Base-by-base conservation (phyloP, 2,113 vertebrate species). In the Alethe castanea region DNA sequence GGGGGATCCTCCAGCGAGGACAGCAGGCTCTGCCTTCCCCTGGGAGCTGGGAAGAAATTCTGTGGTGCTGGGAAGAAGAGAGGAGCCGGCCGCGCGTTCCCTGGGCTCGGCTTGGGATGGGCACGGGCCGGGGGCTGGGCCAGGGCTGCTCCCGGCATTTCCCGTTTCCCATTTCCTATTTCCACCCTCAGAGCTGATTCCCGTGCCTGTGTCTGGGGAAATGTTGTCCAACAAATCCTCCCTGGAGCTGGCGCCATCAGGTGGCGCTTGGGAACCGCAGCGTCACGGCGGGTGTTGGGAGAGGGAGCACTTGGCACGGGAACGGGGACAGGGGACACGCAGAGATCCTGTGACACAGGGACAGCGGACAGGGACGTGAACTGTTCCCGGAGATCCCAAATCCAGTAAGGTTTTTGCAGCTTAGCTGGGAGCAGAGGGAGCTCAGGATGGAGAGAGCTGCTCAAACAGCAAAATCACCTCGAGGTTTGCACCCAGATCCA, bases 221-320 rank as follows among this genome's bases (percentile, higher is more conserved):
- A 56, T 11, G 16, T 4, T 31, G 73, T 12, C 72, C 35, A 1
- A 28, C 45, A 19, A 69, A 59, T 4, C 73, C 40, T 48, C 19
- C 18, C 61, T 4, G 70, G 65, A 19, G 52, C 12, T 3, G 81
- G 5, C 35, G 94, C 94, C 89, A 0, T 92, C 66, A 92, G 93
- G 93, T 92, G 94, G 96, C 91, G 91, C 95, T 81, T 95, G 89
- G 89, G 84, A 81, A 94, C 45, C 16, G 83, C 65, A 28, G 88
- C 33, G 7, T 5, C 6, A 14, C 77, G 6, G 64, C 9, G 52
- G 94, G 91, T 89, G 23, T 5, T 57, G 0, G 2, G 53, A 40
- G 48, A 82, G 67, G 25, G 14, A 71, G 8, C 38, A 26, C 91
- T 86, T 54, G 77, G 77, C 54, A 22, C 31, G 2, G 52, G 48